Base-by-base conservation (phyloP, 2,888 invertebrate genomes). In the Chorisops tibialis region DNA sequence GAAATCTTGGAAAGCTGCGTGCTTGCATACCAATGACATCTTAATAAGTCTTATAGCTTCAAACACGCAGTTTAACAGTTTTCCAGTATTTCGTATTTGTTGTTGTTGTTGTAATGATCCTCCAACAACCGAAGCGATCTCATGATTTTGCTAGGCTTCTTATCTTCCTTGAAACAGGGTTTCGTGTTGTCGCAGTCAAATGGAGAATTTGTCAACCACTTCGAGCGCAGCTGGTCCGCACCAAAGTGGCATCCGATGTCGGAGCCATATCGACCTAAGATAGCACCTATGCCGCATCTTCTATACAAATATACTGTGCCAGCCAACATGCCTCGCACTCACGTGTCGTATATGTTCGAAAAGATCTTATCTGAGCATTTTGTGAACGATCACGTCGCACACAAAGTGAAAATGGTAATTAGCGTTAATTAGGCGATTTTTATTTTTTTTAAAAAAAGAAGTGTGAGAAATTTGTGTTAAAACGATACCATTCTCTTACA, bases 181-280 rank as follows among this genome's bases (percentile, higher is more conserved):
- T 67, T 73, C 76, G 75, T 76, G 75, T 73, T 71, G 68, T 67
- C 70, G 72, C 75, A 73, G 74, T 70, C 70, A 72, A 72, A 72
- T 70, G 69, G 70, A 68, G 74, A 71, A 74, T 75, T 75, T 75
- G 71, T 73, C 70, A 66, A 30, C 9, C 30, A 30, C 30, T 30
- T n/a, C n/a, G n/a, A n/a, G n/a, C 30, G 30, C 30, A 30, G 30
- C 30, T 30, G 30, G 30, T 30, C 30, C 30, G n/a, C n/a, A 30
- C 30, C 30, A 30, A 30, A 30, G 30, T 30, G 30, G 7, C 30
- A 30, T 30, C 30, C 30, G 9, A 30, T 30, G 30, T 30, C 30
- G 5, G 9, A 7, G 9, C 30, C 30, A 7, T 5, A 30, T 30
- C 30, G 5, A 30, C 30, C 30, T 30, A 30, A 5, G 30, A 30